Evolutionary conservation across 2,113 vertebrate species (phyloP).

Genomic region (Lichenostomus cassidix): DNA sequence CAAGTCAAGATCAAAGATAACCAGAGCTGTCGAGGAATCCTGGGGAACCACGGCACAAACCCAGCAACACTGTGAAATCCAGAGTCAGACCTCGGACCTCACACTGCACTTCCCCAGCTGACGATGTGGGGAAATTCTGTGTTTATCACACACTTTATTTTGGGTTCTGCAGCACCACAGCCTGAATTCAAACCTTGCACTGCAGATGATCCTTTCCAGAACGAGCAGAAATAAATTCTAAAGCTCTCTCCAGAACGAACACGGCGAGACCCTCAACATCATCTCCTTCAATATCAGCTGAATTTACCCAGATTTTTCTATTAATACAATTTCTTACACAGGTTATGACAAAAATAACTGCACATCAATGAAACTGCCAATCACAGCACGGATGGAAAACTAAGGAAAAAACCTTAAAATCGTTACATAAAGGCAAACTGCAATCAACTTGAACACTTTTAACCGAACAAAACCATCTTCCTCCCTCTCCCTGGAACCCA

Average conservation of each 20-base stretch:
- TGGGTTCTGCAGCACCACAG: not conserved
- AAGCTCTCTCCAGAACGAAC: not conserved
- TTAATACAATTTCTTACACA: not conserved
- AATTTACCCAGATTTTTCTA: not conserved
- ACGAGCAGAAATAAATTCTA: not conserved
- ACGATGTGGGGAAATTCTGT: not conserved
- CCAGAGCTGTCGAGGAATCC: not conserved
- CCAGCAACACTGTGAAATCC: not conserved
- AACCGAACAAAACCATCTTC: not conserved
- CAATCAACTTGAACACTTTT: not conserved
- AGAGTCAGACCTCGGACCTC: not conserved
- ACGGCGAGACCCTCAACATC: not conserved
- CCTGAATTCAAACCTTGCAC: not conserved
- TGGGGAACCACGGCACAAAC: not conserved
- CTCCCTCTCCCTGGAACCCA: not conserved
- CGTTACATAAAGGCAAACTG: not conserved
- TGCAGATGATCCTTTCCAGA: not conserved
- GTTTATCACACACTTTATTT: not conserved
- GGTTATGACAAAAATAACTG: not conserved
- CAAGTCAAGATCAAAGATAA: not conserved
- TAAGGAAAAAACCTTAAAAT: not conserved
- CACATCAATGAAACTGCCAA: not conserved
- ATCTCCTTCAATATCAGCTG: fast-evolving
- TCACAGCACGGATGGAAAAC: not conserved
- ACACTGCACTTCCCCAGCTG: not conserved